phyloP scores from a whole-genome alignment of 2,888 invertebrate species.

The Thereva nobilitata region DNA sequence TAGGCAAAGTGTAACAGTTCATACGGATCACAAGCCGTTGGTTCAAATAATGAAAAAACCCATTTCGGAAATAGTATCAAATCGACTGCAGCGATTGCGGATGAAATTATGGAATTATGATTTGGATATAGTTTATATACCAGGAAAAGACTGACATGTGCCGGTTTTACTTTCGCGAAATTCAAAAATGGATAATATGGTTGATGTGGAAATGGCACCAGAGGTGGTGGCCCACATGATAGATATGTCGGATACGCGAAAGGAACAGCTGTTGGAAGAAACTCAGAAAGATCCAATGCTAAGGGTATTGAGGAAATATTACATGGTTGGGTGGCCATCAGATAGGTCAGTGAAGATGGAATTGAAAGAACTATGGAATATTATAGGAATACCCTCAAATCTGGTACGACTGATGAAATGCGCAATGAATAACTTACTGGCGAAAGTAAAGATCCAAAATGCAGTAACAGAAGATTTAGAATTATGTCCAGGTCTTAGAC shows the following conservation, averaged over 20 bases:
- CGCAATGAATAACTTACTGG: too few relatives aligned
- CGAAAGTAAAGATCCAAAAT: too few relatives aligned
- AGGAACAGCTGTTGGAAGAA: too few relatives aligned
- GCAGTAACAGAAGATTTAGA: too few relatives aligned
- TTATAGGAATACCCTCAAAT: too few relatives aligned
- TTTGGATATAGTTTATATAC: constrained; percentile 41
- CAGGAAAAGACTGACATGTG: constrained; percentile 42
- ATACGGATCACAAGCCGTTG: constrained; percentile 36
- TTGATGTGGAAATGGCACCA: constrained; percentile 23
- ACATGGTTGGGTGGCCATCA: constrained; percentile 3
- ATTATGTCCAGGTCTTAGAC: too few relatives aligned
- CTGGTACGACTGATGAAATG: too few relatives aligned
- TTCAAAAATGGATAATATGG: constrained; percentile 27
- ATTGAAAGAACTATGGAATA: constrained; percentile 4
- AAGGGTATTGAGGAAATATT: too few relatives aligned
- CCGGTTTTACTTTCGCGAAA: constrained; percentile 41
- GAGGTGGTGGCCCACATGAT: constrained; percentile 33
- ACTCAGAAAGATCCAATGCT: too few relatives aligned
- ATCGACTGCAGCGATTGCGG: constrained; percentile 45
- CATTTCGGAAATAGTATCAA: constrained; percentile 39
- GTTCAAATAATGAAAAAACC: constrained; percentile 44
- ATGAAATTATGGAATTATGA: constrained; percentile 45
- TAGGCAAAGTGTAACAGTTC: constrained; percentile 41
- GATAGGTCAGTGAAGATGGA: neutral
- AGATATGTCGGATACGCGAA: constrained; percentile 12